Conservation (phyloP, 2,113 vertebrate species). For the Callionymus lyra region DNA sequence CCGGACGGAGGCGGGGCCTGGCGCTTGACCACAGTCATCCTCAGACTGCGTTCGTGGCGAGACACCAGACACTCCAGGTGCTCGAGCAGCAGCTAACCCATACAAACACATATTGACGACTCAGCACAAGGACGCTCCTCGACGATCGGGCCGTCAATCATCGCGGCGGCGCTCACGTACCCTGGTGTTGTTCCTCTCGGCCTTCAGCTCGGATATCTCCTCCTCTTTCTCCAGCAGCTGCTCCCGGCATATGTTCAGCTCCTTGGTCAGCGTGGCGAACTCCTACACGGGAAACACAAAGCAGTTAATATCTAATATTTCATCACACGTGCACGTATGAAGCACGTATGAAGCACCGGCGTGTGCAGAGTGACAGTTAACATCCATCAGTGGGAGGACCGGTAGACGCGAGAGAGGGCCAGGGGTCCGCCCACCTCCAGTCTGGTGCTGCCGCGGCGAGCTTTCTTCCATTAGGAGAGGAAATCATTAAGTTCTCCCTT, state of each 20-base stretch:
- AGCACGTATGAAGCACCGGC: no score
- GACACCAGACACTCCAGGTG: conserved; percentile 97
- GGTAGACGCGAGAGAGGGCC: not conserved
- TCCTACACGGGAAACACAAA: conserved; percentile 68
- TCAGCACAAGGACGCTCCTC: no score
- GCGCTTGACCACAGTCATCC: conserved; percentile 96
- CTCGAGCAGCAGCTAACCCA: conserved; percentile 82
- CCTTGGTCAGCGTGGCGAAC: conserved; percentile 92
- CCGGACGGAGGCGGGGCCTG: conserved; percentile 90
- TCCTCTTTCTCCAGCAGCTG: conserved; percentile 96
- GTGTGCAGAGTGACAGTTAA: not conserved
- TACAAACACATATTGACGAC: conserved; percentile 9
- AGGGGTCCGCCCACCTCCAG: not conserved
- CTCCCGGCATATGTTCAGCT: conserved; percentile 88
- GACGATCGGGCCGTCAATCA: not conserved
- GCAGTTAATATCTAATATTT: conserved; percentile 22
- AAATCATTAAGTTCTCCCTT: no score
- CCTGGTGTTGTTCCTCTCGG: conserved; percentile 94
- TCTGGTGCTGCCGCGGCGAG: no score
- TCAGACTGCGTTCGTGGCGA: conserved; percentile 86
- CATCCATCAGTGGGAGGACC: not conserved
- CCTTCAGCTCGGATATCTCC: conserved; percentile 94
- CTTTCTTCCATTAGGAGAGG: no score
- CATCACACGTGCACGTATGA: conserved; percentile 2
- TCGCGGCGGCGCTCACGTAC: conserved; percentile 52